phyloP scores from a whole-genome alignment of 1,140 invertebrate species.

The Temnothorax curvispinosus region DNA sequence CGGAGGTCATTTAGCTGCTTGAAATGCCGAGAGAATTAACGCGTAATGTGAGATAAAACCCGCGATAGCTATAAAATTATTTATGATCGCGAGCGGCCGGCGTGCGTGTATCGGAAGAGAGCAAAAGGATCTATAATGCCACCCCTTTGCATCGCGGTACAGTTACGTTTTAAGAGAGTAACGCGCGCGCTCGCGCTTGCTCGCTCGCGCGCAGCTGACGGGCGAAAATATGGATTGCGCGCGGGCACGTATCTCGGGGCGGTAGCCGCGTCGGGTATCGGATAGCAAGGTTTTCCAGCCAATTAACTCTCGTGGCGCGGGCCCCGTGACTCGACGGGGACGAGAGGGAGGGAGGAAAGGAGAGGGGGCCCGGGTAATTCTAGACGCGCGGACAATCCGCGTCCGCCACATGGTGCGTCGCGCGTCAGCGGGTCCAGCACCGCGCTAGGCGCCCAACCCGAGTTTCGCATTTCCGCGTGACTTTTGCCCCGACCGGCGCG shows the following conservation, averaged over 20 bases:
- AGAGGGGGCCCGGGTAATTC: conserved; percentile 76
- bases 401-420: conserved; percentile 70
- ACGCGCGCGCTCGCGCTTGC: not conserved
- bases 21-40: not conserved
- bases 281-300: conserved; percentile 84
- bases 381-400: conserved; percentile 77
- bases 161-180: conserved; percentile 9
- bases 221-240: conserved; percentile 81
- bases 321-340: conserved; percentile 48
- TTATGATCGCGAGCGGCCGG: not conserved
- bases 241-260: conserved; percentile 79
- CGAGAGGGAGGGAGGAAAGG: not conserved
- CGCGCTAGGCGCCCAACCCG: conserved; percentile 1
- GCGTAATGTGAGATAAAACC: not conserved
- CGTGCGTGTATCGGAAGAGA: not conserved
- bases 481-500: not conserved
- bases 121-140: not conserved
- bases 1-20: not conserved
- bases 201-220: conserved; percentile 51
- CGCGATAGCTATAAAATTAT: conserved; percentile 4
- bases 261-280: conserved; percentile 82
- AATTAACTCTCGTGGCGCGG: conserved; percentile 81
- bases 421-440: not conserved
- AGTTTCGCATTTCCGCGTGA: conserved; percentile 11
- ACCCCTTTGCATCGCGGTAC: not conserved